Base-by-base conservation (phyloP, 2,113 vertebrate genomes). In the Meles meles region DNA sequence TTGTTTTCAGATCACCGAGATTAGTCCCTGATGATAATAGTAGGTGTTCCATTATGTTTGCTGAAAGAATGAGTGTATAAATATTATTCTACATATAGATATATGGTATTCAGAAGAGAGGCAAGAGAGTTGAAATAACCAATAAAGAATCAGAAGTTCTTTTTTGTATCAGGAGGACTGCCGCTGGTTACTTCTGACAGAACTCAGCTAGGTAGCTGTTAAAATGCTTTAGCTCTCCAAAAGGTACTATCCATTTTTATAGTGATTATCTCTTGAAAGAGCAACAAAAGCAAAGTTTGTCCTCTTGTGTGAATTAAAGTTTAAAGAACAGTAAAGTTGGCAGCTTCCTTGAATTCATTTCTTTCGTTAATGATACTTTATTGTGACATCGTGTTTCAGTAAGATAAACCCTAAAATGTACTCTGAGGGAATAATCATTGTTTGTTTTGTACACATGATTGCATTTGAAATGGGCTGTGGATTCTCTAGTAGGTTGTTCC, bases 301-400 rank as follows among this genome's bases (percentile, higher is more conserved):
- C 10, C 21, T 96, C 59, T 65, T 69, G 6, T 90, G 23, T 94
- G 72, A 92, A 74, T 92, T 88, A 63, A 88, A 84, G 37, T 96
- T 85, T 82, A 42, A 74, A 96, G 57, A 80, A 20, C 44, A 79
- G 23, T 84, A 31, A 93, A 85, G 86, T 63, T 7, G 42, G 13
- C 29, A 52, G 13, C 72, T 77, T 71, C 67, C 85, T n/a, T 34
- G 57, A 82, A 44, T 57, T 52, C 4, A 25, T 91, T 77, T 71
- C 7, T 57, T 91, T 94, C 39, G 0, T 84, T n/a, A 12, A 11
- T 20, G 39, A 37, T 84, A 59, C 42, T 72, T 91, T 42, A 81
- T 31, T 27, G 5, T 92, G 42, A 65, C 18, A 4, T 44, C 49
- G 1, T 88, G 9, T 94, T 88, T 76, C 44, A 72, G 0, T 49